Evolutionary conservation across 2,888 invertebrate species (phyloP), one percentile per base, ranked within the genome.

Genomic region (Unio pictorum): DNA sequence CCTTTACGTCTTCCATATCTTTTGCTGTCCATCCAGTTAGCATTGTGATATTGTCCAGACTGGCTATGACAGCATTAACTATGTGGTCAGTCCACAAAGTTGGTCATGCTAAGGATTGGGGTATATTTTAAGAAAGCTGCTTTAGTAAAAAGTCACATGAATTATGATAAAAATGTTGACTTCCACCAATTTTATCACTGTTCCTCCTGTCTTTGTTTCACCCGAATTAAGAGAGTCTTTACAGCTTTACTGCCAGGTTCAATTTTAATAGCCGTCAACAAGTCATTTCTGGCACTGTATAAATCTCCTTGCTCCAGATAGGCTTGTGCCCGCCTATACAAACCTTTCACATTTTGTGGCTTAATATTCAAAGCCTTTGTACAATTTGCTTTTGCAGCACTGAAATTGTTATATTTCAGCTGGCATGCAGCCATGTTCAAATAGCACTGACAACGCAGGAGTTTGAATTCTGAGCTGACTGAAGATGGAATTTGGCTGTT

Each of bases 401-500:
- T 92, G 88, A 93, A 94, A 77, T 94, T 93, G 17, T 93, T 89
- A 74, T 92, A 92, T 75, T 93, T 93, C 28, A 95, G 91, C 81
- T 95, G 94, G 87, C 96, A 95, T 62, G 94, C 94, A 0, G 96
- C 95, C 87, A 96, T 91, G 89, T 97, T 97, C 79, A 95, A 94
- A 87, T 94, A 95, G 15, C 96, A 91, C 63, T 81, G 73, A 28
- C 72, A 67, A 67, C 74, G 72, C 6, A 84, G 73, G n/a, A 68
- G 69, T 18, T 68, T 59, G 66, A 74, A 78, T 18, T 74, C 71
- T 55, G 71, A 58, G 7, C 65, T 64, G 28, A 79, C 17, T 11
- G 73, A 56, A 57, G 71, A 67, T 11, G 67, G 54, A 15, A 73
- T 61, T 4, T 69, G 57, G 0, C 71, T 64, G 23, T 71, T 70